A percentile compares a stretch with the other conserved stretches of the same genome.
Evolutionary conservation across 2,888 invertebrate genomes (phyloP).

Genomic region (Kuschelorhynchus macadamiae): DNA sequence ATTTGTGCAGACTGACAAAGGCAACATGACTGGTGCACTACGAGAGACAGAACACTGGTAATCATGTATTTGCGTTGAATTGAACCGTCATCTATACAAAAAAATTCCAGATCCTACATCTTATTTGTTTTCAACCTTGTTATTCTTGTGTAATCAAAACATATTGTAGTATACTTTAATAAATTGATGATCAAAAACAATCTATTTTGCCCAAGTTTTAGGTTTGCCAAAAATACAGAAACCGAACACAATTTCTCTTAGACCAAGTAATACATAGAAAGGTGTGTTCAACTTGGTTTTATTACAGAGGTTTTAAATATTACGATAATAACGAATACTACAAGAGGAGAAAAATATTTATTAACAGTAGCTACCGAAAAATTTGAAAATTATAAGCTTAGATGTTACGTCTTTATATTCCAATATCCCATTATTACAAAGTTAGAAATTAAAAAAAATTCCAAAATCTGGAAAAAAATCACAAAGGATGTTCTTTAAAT

Average conservation of each 20-base stretch:
- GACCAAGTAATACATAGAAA: slow-evolving; percentile 61
- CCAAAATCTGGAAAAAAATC: slow-evolving; percentile 52
- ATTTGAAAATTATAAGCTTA: slow-evolving; percentile 63
- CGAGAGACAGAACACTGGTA: no score
- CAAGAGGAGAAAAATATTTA: slow-evolving; percentile 58
- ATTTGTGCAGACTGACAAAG: no score
- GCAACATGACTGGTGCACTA: no score
- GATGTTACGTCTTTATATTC: slow-evolving; percentile 61
- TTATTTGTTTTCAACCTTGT: no score
- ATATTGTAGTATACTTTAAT: no score
- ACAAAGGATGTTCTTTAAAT: slow-evolving; percentile 57
- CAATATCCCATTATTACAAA: slow-evolving; percentile 59
- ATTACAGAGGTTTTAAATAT: slow-evolving; percentile 54
- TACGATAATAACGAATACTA: slow-evolving; percentile 53
- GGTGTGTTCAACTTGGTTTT: slow-evolving; percentile 60
- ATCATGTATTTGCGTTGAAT: no score
- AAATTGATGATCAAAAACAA: no score
- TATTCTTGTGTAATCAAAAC: no score
- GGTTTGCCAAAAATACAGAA: slow-evolving; percentile 54
- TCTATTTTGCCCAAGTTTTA: no score
- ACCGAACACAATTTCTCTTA: slow-evolving; percentile 53
- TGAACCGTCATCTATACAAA: no score
- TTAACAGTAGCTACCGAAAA: slow-evolving; percentile 61
- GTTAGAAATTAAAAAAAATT: slow-evolving; percentile 57
- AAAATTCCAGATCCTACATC: no score